These are phyloP conservation scores for Phoenicopterus ruber DNA, from an alignment of 2,113 vertebrate species.

Conservation along the genomic window DNA sequence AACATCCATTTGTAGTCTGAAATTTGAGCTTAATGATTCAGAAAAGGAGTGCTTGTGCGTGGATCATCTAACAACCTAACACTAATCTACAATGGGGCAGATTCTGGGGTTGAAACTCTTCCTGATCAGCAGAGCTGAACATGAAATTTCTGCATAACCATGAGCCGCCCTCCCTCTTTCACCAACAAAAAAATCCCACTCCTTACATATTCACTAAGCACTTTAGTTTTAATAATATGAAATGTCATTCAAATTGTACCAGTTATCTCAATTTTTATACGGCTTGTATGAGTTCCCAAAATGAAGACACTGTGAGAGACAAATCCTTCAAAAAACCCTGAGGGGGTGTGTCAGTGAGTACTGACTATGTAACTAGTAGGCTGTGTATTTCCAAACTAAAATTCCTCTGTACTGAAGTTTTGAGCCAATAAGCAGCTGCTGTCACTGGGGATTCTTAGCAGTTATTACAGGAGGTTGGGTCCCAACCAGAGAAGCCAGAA, in stretches of 20 bases:
- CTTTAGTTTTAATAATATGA: neutral
- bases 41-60: neutral
- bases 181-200: neutral
- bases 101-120: neutral
- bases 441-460: neutral
- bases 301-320: neutral
- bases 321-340: neutral
- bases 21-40: neutral
- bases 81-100: neutral
- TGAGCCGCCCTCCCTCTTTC: neutral
- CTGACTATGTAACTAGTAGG: neutral
- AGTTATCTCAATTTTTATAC: neutral
- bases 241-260: neutral
- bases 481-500: neutral
- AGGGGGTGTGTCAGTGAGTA: neutral
- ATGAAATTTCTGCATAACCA: neutral
- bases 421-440: neutral
- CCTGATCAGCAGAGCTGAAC: neutral
- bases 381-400: neutral
- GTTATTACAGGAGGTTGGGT: neutral
- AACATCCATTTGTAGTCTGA: neutral
- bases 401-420: neutral
- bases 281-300: neutral
- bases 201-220: neutral
- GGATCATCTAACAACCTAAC: neutral